Percentiles rank a stretch among this genome's conserved stretches.
phyloP scores from a whole-genome alignment of 2,113 vertebrate genomes.

The Caloenas nicobarica region DNA sequence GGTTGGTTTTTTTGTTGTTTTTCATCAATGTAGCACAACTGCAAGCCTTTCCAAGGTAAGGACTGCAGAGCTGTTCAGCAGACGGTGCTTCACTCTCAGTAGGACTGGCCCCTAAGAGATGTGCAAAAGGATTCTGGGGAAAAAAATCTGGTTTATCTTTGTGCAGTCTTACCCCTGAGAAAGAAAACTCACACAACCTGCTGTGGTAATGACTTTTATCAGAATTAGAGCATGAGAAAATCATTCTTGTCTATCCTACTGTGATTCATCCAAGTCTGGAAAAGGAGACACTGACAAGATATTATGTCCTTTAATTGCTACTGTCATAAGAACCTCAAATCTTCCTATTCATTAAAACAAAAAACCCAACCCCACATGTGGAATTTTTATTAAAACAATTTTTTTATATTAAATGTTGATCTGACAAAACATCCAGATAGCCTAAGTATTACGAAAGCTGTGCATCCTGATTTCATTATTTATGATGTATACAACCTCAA shows the following conservation, averaged over 20 bases:
- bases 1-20: neutral
- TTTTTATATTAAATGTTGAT: neutral
- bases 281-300: neutral
- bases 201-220: neutral
- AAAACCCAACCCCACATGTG: neutral
- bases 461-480: neutral
- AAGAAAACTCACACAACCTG: neutral
- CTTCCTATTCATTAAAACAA: neutral
- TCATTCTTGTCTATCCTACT: neutral
- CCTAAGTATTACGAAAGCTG: neutral
- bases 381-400: neutral
- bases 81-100: rapidly evolving
- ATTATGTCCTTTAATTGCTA: neutral
- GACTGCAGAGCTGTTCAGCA: rapidly evolving
- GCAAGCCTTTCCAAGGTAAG: neutral
- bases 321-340: neutral
- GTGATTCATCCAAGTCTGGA: neutral
- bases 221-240: slow-evolving; percentile 1
- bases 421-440: neutral
- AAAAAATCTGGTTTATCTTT: neutral
- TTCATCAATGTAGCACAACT: neutral
- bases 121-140: neutral
- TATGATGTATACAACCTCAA: neutral
- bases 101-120: neutral
- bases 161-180: neutral